A percentile compares a stretch with the other conserved stretches of the same genome.
Conservation (phyloP, 2,113 vertebrate genomes). For the Prionailurus viverrinus region DNA sequence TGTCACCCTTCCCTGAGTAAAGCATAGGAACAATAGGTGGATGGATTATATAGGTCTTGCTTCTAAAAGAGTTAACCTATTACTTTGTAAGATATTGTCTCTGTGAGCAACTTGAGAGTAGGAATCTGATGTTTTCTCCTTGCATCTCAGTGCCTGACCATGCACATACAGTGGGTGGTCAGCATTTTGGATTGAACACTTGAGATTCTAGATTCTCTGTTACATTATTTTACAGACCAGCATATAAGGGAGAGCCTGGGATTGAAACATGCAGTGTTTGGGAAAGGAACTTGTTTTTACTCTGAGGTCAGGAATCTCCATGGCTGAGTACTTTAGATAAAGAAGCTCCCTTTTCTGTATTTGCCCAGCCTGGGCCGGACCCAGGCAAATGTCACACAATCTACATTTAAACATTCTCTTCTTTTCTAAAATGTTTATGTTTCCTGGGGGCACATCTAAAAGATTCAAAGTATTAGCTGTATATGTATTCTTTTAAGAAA, state of each 20-base stretch:
- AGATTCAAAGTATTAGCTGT: constrained; percentile 28
- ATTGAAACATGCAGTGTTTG: constrained; percentile 3
- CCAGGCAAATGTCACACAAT: neutral
- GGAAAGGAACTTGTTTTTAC: constrained; percentile 52
- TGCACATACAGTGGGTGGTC: neutral
- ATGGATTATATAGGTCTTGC: neutral
- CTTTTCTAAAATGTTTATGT: constrained; percentile 20
- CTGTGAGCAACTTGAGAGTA: neutral
- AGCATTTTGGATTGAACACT: neutral
- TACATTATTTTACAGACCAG: neutral
- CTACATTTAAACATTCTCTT: constrained; percentile 41
- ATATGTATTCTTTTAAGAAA: constrained; percentile 58
- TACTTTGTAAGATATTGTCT: neutral
- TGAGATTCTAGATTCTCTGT: neutral
- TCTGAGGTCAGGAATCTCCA: constrained; percentile 63
- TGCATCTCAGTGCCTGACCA: neutral
- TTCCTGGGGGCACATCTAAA: constrained; percentile 40
- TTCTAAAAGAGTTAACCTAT: neutral
- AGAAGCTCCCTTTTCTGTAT: constrained; percentile 48
- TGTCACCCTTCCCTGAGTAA: neutral
- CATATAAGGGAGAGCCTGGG: neutral
- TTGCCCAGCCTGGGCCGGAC: neutral
- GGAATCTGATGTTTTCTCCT: neutral
- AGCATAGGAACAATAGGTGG: neutral
- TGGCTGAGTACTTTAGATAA: constrained; percentile 61